Evolutionary conservation across 2,113 vertebrate species (phyloP), one percentile per base, ranked within the genome.

Genomic region (Anguilla japonica): DNA sequence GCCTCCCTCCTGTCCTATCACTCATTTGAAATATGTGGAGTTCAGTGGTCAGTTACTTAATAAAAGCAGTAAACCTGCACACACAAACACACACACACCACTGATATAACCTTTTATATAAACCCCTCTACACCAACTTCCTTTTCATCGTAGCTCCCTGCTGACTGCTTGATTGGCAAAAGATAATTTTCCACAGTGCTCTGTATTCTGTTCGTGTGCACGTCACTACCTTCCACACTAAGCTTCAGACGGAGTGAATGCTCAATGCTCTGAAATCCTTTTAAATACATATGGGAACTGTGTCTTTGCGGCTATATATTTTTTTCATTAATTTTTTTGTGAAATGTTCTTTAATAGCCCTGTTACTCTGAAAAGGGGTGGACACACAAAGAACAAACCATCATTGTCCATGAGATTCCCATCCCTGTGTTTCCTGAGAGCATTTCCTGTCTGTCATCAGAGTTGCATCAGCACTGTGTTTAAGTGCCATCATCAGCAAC

Each of bases 391-490:
- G 71, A n/a, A 34, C 29, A 75, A 0, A 34, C 71, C n/a, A 75
- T 34, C 71, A 75, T 9, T 34, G 22, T 34, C 26, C 71, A 34
- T 34, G n/a, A 75, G 71, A 7, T 11, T 75, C 2, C 0, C 5
- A 34, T 7, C 53, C 26, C 50, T 83, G 50, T 40, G 39, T 22
- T 13, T 20, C 43, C 50, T 20, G 82, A n/a, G 86, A 41, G 40
- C 50, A 22, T 87, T 84, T 50, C 84, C 86, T 53, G 18, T 34
- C 78, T 88, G 29, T 57, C 79, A 63, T 87, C 86, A 84, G 60
- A 34, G 43, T 90, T 90, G 85, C 89, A 88, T 88, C 89, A 88
- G 83, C 22, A 5, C 53, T 63, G 34, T 41, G 82, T 40, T 56
- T 34, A 3, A 41, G 41, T 82, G 29, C 15, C 87, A 85, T 46